Evolutionary conservation across 2,113 vertebrate genomes (phyloP), one percentile per base, ranked within the genome.

Genomic region (Epinephelus lanceolatus): DNA sequence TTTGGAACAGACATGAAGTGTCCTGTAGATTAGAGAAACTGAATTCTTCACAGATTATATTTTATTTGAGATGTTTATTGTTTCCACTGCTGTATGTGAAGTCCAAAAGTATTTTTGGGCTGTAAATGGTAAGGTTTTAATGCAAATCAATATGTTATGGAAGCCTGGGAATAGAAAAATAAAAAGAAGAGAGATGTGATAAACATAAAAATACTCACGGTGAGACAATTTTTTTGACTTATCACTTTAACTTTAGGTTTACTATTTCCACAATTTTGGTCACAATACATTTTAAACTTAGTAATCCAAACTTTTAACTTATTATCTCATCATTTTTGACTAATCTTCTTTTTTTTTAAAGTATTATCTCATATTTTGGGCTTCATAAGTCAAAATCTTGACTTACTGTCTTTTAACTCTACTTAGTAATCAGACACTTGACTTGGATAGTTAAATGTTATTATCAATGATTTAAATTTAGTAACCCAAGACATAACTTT

Each of bases 1-100:
- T 27, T 27, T 2, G 30, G 74, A 86, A 88, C 30, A 66, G 19
- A 63, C 74, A 59, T 11, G 2, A 62, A 9, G 14, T 1, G 40
- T 18, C 11, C 1, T 7, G 17, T 18, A 7, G 11, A 68, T 7
- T 1, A 11, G 37, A 30, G 27, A 17, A 63, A 56, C 18, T n/a
- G 25, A 2, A 33, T 18, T 67, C 27, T 57, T 63, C 23, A 23
- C 37, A 2, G 12, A n/a, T 51, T 18, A n/a, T 0, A 30, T 6
- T 49, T 78, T 18, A 69, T 49, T 47, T 37, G 3, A 47, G 1
- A 33, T 49, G 75, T 49, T 23, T 55, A 68, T 30, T 30, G 13
- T 61, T 37, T 75, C 15, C 1, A 10, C 25, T 73, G 17, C 42
- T 13, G n/a, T 14, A 49, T 6, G 11, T n/a, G 40, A 47, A 15